Evolutionary conservation across 2,888 invertebrate species (phyloP).

Genomic region (Pedicia rivosa): DNA sequence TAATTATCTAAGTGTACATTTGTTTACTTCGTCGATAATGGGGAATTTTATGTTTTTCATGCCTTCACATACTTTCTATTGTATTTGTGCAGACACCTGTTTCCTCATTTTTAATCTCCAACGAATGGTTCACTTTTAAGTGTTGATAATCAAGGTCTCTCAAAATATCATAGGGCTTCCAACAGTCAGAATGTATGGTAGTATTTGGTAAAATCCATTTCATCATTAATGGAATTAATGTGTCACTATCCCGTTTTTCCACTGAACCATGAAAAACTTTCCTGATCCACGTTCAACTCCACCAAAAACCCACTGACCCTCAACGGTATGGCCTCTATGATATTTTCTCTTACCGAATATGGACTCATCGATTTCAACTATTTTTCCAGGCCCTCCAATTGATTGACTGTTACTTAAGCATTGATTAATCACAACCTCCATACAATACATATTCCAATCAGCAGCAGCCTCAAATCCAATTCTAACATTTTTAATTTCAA

Average conservation of each 20-base stretch:
- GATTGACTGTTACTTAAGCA: too few relatives aligned
- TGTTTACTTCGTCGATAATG: too few relatives aligned
- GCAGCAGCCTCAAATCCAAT: too few relatives aligned
- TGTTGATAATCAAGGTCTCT: background rate
- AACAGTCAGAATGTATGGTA: background rate
- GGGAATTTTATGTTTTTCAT: too few relatives aligned
- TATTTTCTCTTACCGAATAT: conserved; percentile 12
- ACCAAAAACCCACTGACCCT: conserved; percentile 9
- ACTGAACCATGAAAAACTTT: background rate
- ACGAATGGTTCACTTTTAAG: background rate
- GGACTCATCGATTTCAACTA: conserved; percentile 12
- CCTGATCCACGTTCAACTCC: background rate
- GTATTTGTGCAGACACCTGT: background rate
- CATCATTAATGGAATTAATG: background rate
- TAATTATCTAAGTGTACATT: too few relatives aligned
- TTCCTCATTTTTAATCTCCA: background rate
- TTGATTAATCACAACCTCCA: too few relatives aligned
- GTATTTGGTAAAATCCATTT: background rate
- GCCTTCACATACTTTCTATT: background rate
- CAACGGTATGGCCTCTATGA: conserved; percentile 9
- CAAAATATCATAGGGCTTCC: background rate
- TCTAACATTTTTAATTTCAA: too few relatives aligned
- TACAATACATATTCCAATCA: too few relatives aligned
- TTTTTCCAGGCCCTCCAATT: conserved; percentile 12
- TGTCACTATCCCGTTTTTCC: background rate